A percentile compares a stretch with the other conserved stretches of the same genome.
Conservation (phyloP, 1,140 invertebrate species). For the Hydropsyche tenuis region DNA sequence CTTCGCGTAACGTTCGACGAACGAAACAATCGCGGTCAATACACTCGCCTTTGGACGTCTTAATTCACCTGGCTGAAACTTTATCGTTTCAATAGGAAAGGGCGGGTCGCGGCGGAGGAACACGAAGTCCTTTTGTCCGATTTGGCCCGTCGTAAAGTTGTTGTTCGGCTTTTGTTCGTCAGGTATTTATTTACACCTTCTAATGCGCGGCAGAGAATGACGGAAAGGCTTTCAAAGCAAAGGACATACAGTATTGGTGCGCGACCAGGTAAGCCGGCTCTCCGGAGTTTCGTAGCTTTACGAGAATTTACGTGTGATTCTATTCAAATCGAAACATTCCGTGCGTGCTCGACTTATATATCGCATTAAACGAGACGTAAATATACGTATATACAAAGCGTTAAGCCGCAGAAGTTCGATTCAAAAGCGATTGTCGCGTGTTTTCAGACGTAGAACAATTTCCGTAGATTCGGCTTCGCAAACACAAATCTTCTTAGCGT, state of each 20-base stretch:
- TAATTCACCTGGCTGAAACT: conserved; percentile 11
- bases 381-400: too few species aligned
- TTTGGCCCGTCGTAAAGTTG: conserved; percentile 10
- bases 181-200: conserved; percentile 19
- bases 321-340: too few species aligned
- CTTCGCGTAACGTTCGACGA: not conserved
- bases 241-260: too few species aligned
- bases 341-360: too few species aligned
- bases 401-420: too few species aligned
- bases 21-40: conserved; percentile 10
- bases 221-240: not conserved
- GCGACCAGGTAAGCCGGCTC: too few species aligned
- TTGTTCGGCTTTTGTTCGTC: not conserved
- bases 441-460: too few species aligned
- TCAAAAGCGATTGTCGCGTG: too few species aligned
- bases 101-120: not conserved
- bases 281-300: too few species aligned
- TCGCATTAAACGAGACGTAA: too few species aligned
- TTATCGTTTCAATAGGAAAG: conserved; percentile 23
- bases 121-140: not conserved
- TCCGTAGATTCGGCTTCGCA: too few species aligned
- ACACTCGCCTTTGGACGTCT: conserved; percentile 20
- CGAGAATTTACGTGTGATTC: too few species aligned
- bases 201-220: not conserved
- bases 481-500: not conserved